These are phyloP conservation scores for Aspidoscelis tigris DNA, from an alignment of 2,113 vertebrate genomes.

Conservation along the genomic window DNA sequence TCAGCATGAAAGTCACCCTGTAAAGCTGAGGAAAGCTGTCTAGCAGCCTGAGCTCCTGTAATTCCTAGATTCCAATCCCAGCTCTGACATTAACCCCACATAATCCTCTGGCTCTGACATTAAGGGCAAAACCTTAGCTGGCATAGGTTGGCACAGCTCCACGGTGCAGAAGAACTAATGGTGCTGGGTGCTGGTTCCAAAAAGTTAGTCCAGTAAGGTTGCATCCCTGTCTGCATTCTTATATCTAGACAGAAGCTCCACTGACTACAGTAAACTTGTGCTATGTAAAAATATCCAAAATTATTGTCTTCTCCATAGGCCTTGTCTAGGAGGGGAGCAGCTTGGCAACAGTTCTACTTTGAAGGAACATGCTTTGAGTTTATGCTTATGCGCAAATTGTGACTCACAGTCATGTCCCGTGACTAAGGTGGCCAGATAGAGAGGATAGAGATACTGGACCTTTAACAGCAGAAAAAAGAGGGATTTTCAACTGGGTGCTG, in stretches of 20 bases:
- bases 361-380: background rate
- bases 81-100: conserved; percentile 47
- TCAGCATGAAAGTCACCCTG: conserved; percentile 45
- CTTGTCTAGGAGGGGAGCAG: background rate
- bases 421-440: background rate
- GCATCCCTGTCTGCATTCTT: background rate
- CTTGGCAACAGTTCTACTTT: background rate
- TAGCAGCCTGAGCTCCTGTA: conserved; percentile 50
- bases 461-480: no score
- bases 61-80: conserved; percentile 53
- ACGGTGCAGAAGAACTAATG: background rate
- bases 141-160: conserved; percentile 43
- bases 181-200: background rate
- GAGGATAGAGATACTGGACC: background rate
- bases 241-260: no score
- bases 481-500: no score
- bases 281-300: background rate
- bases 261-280: background rate
- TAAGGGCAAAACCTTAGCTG: conserved; percentile 44
- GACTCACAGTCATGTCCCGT: background rate
- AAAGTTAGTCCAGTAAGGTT: no score
- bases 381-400: background rate
- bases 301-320: background rate
- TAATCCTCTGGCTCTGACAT: conserved; percentile 60
- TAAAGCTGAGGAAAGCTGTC: conserved; percentile 49